Base-by-base conservation (phyloP, 2,888 invertebrate species). In the Cantharis rufa region DNA sequence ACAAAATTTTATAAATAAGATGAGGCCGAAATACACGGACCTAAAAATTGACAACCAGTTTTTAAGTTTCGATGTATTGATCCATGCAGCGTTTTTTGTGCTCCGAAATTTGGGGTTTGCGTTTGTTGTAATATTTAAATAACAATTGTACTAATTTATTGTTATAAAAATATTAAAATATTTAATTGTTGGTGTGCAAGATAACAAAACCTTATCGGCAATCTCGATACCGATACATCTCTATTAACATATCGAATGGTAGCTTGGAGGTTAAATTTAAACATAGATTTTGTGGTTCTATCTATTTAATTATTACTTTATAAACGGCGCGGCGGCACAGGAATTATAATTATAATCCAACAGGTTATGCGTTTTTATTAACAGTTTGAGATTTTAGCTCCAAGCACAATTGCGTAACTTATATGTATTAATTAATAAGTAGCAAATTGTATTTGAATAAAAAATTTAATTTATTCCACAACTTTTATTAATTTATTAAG, bases 151-250 rank as follows among this genome's bases (percentile, higher is more conserved):
- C 7, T 48, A 32, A 15, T 62, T 74, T 74, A 69, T 62, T 70
- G 28, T 48, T 16, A 18, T 16, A 62, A 63, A 72, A 71, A 72
- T 75, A 69, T 28, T 28, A 62, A 7, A 15, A 15, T 21, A 70
- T 66, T 70, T 70, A 70, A 70, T 73, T 70, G 72, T 73, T 62
- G 64, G 18, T 70, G 61, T 48, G 48, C n/a, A 48, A 69, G 76
- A 71, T 77, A 66, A 72, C 48, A 64, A 66, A 77, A 74, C 16
- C 48, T 74, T 77, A 77, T 74, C 77, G 27, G 16, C 15, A 69
- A 77, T 77, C 71, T 21, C 69, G 77, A 71, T 77, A 77, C 62
- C 68, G 77, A 77, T 77, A 77, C 74, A 77, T 77, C 71, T 77
- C 48, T 74, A 77, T 77, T 77, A 77, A 77, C 62, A 74, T 74